A percentile compares a stretch with the other conserved stretches of the same genome.
phyloP scores from a whole-genome alignment of 1,140 invertebrate species.

The Pentalonia nigronervosa region DNA sequence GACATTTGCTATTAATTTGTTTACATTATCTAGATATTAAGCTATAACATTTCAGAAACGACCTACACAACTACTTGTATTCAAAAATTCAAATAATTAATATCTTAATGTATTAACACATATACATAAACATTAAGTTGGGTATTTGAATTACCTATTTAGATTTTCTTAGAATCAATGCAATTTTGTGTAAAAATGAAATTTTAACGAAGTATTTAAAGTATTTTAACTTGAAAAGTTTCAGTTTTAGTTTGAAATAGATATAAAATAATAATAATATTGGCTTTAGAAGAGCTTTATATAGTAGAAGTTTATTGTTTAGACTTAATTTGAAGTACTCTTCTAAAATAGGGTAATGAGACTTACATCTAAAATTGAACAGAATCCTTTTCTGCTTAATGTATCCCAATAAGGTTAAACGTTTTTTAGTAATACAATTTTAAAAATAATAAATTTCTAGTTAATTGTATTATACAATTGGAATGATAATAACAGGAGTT shows the following conservation, averaged over 20 bases:
- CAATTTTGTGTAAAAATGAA: not conserved
- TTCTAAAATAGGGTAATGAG: not conserved
- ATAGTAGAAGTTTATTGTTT: not conserved
- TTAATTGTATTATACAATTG: not conserved
- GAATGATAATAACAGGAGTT: not conserved
- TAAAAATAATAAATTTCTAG: not conserved
- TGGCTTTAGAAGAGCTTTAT: not conserved
- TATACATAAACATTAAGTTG: not conserved
- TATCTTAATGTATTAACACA: not conserved
- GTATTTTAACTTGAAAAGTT: not conserved
- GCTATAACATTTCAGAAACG: not conserved
- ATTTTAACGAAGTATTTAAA: not conserved
- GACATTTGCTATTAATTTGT: not conserved
- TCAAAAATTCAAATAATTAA: not conserved
- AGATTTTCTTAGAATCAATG: not conserved
- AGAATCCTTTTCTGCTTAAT: not conserved
- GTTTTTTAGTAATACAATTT: not conserved
- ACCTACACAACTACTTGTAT: not conserved
- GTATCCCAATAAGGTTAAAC: not conserved
- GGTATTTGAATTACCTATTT: not conserved
- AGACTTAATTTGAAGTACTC: not conserved
- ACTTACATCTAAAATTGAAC: not conserved
- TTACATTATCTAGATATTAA: not conserved
- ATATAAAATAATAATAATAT: not conserved
- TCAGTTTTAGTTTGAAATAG: too few relatives aligned